These are phyloP conservation scores for Pseudomyrmex concolor DNA, from an alignment of 1,140 invertebrate species.

Conservation along the genomic window DNA sequence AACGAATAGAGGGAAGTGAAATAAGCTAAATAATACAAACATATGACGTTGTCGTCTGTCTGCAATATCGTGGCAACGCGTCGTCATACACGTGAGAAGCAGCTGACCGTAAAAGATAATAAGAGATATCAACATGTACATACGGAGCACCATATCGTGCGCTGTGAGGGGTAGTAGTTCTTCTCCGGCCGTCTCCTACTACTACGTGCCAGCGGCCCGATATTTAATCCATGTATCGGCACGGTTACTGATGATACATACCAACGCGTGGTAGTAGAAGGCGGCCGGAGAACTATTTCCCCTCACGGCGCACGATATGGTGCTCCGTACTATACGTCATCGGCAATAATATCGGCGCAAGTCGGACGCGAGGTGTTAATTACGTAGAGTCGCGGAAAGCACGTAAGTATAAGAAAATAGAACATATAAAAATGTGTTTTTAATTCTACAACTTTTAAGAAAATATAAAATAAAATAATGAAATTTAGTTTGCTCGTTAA, in stretches of 20 bases:
- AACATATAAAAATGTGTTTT: neutral
- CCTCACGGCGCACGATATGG: too few relatives aligned
- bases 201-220: too few relatives aligned
- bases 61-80: slow-evolving; percentile 32
- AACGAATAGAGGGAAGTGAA: neutral
- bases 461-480: neutral
- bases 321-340: too few relatives aligned
- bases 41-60: neutral
- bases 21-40: slow-evolving; percentile 19
- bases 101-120: slow-evolving; percentile 47
- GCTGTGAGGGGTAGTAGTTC: too few relatives aligned
- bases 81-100: slow-evolving; percentile 16
- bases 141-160: too few relatives aligned
- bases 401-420: neutral
- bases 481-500: neutral
- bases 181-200: too few relatives aligned
- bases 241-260: too few relatives aligned
- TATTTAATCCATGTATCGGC: too few relatives aligned
- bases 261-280: too few relatives aligned
- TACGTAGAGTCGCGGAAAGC: slow-evolving; percentile 14
- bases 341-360: slow-evolving; percentile 17
- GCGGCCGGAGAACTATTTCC: too few relatives aligned
- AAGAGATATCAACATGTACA: slow-evolving; percentile 33
- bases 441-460: neutral
- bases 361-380: neutral